Conservation (phyloP, 1,140 invertebrate genomes). For the Brachionus asplanchnoidis region DNA sequence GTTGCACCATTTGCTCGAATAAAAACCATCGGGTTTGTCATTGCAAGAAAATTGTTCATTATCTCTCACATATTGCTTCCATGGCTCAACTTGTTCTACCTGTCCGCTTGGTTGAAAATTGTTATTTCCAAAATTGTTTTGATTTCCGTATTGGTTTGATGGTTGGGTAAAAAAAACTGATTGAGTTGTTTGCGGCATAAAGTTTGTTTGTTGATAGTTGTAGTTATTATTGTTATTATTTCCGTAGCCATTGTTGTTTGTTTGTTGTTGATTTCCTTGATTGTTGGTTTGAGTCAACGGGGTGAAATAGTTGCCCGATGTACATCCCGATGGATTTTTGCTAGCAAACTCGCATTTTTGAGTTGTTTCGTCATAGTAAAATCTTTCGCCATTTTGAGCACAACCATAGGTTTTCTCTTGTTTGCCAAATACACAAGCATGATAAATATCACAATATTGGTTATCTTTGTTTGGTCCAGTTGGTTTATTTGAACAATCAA, state of each 20-base stretch:
- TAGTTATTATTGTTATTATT: conserved; percentile 1
- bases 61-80: conserved; percentile 35
- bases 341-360: conserved; percentile 38
- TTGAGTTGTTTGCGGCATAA: neutral
- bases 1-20: conserved; percentile 40
- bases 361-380: conserved; percentile 40
- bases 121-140: neutral
- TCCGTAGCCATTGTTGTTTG: neutral
- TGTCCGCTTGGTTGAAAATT: neutral
- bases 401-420: conserved; percentile 36
- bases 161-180: neutral
- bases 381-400: conserved; percentile 37
- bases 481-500: conserved; percentile 21
- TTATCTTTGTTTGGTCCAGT: conserved; percentile 30
- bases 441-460: conserved; percentile 41
- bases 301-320: conserved; percentile 14
- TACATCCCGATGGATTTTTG: conserved; percentile 19
- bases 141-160: neutral
- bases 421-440: conserved; percentile 39
- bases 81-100: conserved; percentile 38
- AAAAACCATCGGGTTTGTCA: conserved; percentile 35
- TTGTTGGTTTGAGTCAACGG: neutral
- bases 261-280: neutral
- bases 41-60: conserved; percentile 37
- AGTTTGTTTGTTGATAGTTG: neutral